Evolutionary conservation across 1,140 invertebrate genomes (phyloP).

Genomic region (Melanaphis sacchari): DNA sequence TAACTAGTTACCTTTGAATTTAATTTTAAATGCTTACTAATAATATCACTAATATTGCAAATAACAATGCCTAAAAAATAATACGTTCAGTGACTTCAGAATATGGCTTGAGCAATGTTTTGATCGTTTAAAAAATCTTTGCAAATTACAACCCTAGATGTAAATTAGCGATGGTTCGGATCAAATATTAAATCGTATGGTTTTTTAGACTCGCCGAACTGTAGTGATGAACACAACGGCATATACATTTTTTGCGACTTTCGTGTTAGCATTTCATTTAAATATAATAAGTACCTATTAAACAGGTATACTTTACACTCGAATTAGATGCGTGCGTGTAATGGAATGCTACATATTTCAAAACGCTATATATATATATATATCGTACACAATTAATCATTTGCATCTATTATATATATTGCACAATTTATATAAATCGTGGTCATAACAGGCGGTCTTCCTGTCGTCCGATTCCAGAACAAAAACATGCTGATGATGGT

Average conservation of each 20-base stretch:
- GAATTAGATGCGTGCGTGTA: neutral
- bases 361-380: neutral
- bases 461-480: conserved; percentile 7
- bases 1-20: too few species aligned
- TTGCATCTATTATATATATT: neutral
- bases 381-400: neutral
- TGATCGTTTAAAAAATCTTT: neutral
- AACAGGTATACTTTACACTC: too few species aligned
- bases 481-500: neutral
- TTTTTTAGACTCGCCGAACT: neutral
- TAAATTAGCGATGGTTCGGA: neutral
- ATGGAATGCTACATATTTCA: neutral
- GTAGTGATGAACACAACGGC: neutral
- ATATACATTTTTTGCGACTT: neutral
- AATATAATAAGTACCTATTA: neutral
- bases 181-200: neutral
- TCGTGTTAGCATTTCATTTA: neutral
- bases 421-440: neutral
- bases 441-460: conserved; percentile 34
- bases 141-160: neutral
- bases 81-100: neutral
- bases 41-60: too few species aligned
- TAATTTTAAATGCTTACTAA: too few species aligned
- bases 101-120: neutral
- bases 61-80: neutral